Conservation (phyloP, 35 echinoderm and acorn worm species). For the Strongylocentrotus purpuratus region DNA sequence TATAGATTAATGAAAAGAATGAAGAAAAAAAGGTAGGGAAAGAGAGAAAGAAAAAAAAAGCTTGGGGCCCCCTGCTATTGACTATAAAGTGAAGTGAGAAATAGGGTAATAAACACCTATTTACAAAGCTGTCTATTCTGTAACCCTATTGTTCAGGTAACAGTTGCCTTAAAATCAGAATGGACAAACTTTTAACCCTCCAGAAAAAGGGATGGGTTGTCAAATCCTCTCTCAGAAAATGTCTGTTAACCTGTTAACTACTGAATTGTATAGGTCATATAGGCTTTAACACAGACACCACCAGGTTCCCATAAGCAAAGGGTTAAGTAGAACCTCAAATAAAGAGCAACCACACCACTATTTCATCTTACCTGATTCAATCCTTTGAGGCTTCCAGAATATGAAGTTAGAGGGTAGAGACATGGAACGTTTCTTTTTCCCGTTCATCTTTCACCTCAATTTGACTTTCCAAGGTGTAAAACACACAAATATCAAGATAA, state of each 20-base stretch:
- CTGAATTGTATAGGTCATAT: too few relatives aligned
- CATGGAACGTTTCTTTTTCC: not conserved
- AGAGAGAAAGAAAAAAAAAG: not conserved
- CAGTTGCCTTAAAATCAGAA: not conserved
- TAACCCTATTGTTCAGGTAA: not conserved
- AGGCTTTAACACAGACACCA: too few relatives aligned
- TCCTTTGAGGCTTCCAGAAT: not conserved
- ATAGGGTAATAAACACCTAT: conserved; percentile 2
- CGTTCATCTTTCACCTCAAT: not conserved
- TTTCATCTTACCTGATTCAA: not conserved
- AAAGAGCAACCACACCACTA: not conserved
- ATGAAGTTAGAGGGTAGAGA: not conserved
- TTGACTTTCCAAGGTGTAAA: not conserved
- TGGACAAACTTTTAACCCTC: not conserved
- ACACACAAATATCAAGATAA: not conserved
- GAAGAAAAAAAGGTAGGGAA: too few relatives aligned
- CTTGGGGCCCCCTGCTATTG: not conserved
- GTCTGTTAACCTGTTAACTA: too few relatives aligned
- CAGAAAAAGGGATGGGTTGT: not conserved
- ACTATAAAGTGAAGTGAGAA: not conserved
- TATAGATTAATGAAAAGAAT: too few relatives aligned
- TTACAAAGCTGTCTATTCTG: not conserved
- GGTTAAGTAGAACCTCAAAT: not conserved
- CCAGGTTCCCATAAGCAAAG: too few relatives aligned
- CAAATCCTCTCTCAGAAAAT: not conserved